Evolutionary conservation across 2,888 invertebrate genomes (phyloP).

Genomic region (Didymodactylos carnosus): DNA sequence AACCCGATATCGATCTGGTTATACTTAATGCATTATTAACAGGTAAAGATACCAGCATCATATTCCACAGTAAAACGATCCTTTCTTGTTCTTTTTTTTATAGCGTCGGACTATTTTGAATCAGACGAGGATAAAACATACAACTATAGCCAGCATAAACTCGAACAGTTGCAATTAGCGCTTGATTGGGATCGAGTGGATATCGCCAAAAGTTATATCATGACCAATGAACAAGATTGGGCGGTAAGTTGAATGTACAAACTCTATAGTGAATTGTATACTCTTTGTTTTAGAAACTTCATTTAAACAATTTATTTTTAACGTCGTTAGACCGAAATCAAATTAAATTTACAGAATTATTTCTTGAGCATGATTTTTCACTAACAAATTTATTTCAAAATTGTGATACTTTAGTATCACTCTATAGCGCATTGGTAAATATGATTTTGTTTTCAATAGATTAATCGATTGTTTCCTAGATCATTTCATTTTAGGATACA

Average conservation of each 20-base stretch:
- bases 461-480: no score
- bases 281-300: slow-evolving; percentile 17
- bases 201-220: slow-evolving; percentile 33
- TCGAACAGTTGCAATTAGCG: slow-evolving; percentile 32
- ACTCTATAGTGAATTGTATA: no score
- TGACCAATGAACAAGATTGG: slow-evolving; percentile 30
- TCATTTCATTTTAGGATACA: no score
- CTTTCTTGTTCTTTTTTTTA: background rate
- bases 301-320: slow-evolving; percentile 26
- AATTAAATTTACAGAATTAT: slow-evolving; percentile 29
- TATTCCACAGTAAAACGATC: no score
- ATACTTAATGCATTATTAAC: slow-evolving; percentile 31
- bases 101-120: background rate
- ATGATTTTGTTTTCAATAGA: no score
- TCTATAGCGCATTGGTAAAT: no score
- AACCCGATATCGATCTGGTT: slow-evolving; percentile 27
- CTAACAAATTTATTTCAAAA: slow-evolving; percentile 24
- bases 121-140: slow-evolving; percentile 17
- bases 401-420: background rate
- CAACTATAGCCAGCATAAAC: slow-evolving; percentile 22
- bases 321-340: slow-evolving; percentile 27
- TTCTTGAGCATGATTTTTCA: slow-evolving; percentile 30
- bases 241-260: slow-evolving; percentile 22
- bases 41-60: no score
- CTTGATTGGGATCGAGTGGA: slow-evolving; percentile 35